Evolutionary conservation across 2,888 invertebrate genomes (phyloP).

Genomic region (Notodonta ziczac): DNA sequence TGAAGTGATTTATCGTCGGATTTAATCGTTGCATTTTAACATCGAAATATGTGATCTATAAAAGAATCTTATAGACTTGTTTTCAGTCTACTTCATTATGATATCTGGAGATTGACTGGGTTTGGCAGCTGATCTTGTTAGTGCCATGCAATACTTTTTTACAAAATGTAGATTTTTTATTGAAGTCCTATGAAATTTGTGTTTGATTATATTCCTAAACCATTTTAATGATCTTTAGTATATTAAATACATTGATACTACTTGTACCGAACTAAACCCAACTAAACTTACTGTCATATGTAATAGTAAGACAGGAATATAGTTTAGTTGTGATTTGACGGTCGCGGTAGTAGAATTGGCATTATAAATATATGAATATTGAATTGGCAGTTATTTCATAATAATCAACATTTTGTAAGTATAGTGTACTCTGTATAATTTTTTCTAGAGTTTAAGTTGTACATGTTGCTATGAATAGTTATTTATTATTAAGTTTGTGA

Average conservation of each 20-base stretch:
- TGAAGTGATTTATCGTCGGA: slow-evolving; percentile 1
- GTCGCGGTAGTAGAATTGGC: too few relatives aligned
- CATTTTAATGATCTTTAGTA: too few relatives aligned
- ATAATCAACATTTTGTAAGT: slow-evolving; percentile 1
- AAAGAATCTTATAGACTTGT: neutral
- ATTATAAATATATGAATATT: too few relatives aligned
- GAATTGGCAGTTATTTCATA: neutral
- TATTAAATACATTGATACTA: too few relatives aligned
- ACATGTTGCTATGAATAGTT: slow-evolving; percentile 54
- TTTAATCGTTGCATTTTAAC: neutral
- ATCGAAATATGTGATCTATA: slow-evolving; percentile 4
- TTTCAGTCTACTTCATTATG: neutral
- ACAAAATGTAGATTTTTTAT: neutral
- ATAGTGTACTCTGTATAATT: slow-evolving; percentile 22
- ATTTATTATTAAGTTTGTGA: slow-evolving; percentile 66
- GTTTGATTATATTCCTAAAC: too few relatives aligned
- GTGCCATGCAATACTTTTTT: neutral
- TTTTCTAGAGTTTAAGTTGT: slow-evolving; percentile 42
- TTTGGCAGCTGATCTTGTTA: neutral
- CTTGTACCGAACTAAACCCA: too few relatives aligned
- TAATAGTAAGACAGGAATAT: too few relatives aligned
- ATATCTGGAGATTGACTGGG: neutral
- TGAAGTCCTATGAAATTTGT: neutral
- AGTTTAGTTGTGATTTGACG: too few relatives aligned
- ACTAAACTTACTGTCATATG: too few relatives aligned